These are phyloP conservation scores for Acanthaster planci DNA, from an alignment of 35 echinoderm and acorn worm genomes.

Conservation along the genomic window DNA sequence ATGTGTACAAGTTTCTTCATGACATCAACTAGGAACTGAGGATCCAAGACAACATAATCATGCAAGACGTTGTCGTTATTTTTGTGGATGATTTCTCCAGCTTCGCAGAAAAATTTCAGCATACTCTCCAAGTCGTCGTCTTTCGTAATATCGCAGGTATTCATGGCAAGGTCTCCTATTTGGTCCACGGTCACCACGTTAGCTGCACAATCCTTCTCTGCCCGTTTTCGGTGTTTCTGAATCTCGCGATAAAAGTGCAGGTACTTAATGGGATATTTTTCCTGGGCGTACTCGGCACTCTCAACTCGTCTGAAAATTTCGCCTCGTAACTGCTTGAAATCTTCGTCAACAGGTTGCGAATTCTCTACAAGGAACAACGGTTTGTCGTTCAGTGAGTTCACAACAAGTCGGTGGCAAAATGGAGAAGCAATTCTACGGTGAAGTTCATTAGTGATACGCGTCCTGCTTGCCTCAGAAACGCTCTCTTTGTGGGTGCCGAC, in stretches of 20 bases:
- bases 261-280: constrained; percentile 36
- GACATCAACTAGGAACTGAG: constrained; percentile 43
- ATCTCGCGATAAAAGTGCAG: constrained; percentile 28
- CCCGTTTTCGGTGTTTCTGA: neutral
- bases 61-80: neutral
- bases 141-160: neutral
- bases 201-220: neutral
- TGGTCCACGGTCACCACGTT: neutral
- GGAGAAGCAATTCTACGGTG: neutral
- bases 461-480: neutral
- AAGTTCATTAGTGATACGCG: neutral
- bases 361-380: constrained; percentile 39
- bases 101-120: constrained; percentile 19
- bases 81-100: constrained; percentile 44
- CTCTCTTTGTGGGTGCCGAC: constrained; percentile 36
- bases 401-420: neutral
- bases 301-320: constrained; percentile 18
- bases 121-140: neutral
- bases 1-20: constrained; percentile 28
- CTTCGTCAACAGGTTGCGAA: neutral
- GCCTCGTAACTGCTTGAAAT: neutral
- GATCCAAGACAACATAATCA: constrained; percentile 28
- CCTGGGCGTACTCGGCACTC: neutral
- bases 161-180: constrained; percentile 15
- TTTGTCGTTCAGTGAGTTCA: neutral